Conservation (phyloP, 2,888 invertebrate genomes). For the Diachrysia chrysitis region DNA sequence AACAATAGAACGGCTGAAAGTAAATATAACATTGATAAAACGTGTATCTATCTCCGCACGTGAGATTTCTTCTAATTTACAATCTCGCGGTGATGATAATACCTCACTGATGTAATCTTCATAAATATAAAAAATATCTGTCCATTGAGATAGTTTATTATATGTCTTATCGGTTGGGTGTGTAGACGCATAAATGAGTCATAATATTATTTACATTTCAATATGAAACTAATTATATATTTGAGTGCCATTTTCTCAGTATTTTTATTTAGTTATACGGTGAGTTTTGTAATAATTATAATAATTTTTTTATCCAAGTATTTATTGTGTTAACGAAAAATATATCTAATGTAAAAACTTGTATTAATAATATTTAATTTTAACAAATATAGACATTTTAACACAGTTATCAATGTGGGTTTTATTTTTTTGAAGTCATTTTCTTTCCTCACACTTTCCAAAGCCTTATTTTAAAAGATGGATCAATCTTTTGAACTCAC, state of each 20-base stretch:
- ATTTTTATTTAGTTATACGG: conserved; percentile 56
- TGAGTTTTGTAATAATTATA: conserved; percentile 33
- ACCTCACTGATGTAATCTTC: conserved; percentile 47
- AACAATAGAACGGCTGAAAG: not conserved
- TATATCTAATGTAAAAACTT: not conserved
- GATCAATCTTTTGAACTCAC: conserved; percentile 15
- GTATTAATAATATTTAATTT: not conserved
- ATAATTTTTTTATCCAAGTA: no score
- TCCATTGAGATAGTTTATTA: conserved; percentile 22
- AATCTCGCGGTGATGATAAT: conserved; percentile 39
- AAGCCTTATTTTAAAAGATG: not conserved
- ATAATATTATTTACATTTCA: conserved; percentile 29
- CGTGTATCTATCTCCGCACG: conserved; percentile 26
- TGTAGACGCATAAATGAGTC: conserved; percentile 31
- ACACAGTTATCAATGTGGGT: no score
- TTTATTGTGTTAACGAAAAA: no score
- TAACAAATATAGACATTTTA: not conserved
- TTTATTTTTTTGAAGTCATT: not conserved
- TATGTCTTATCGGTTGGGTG: conserved; percentile 15
- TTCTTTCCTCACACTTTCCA: not conserved
- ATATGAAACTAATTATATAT: conserved; percentile 59
- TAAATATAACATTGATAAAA: conserved; percentile 20
- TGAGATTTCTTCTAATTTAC: conserved; percentile 38
- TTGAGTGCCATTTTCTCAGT: conserved; percentile 43
- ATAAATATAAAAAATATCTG: conserved; percentile 38